Conservation (phyloP, 2,113 vertebrate species). For the Perognathus longimembris region DNA sequence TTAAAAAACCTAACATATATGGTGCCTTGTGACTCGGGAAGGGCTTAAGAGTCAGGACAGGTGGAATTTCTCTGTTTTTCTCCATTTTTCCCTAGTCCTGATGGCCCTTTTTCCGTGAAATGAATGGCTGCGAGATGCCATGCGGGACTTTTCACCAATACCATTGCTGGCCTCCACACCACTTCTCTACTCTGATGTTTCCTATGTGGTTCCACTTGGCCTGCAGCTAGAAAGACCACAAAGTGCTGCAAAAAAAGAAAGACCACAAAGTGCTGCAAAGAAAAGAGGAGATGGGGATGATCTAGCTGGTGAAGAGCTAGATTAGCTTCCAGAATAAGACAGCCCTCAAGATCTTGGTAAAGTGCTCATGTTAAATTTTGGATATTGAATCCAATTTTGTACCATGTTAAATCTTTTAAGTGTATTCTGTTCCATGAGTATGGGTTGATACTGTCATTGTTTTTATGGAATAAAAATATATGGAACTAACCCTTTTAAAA, state of each 20-base stretch:
- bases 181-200: too few relatives aligned
- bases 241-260: too few relatives aligned
- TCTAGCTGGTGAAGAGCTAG: conserved; percentile 96
- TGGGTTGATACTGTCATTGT: not conserved
- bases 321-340: conserved; percentile 93
- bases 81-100: too few relatives aligned
- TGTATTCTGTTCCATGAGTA: conserved; percentile 55
- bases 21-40: too few relatives aligned
- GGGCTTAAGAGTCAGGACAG: too few relatives aligned
- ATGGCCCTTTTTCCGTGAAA: too few relatives aligned
- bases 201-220: conserved; percentile 95
- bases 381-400: not conserved
- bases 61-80: too few relatives aligned
- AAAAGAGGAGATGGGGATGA: conserved; percentile 93
- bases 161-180: too few relatives aligned
- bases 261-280: conserved; percentile 95
- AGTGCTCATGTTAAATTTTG: not conserved
- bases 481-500: not conserved
- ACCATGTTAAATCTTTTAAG: conserved; percentile 44
- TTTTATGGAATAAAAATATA: conserved; percentile 59
- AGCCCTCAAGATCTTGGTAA: not conserved
- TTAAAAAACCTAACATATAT: too few relatives aligned
- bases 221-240: conserved; percentile 94
- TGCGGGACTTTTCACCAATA: too few relatives aligned
- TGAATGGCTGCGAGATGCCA: too few relatives aligned